Conservation (phyloP, 2,888 invertebrate genomes). For the Herminia tarsipennalis region DNA sequence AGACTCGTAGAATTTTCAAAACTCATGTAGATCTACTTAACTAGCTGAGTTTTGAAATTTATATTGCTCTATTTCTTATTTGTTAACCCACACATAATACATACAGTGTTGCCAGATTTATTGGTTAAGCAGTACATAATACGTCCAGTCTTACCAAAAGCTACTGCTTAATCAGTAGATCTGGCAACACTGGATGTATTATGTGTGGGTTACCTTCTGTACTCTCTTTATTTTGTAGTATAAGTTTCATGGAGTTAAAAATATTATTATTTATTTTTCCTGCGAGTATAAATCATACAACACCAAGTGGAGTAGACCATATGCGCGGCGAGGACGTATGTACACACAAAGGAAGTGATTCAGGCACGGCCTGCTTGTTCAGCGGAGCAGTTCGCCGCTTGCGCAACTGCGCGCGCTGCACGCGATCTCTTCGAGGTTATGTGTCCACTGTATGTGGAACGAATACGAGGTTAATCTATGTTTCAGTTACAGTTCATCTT, state of each 20-base stretch:
- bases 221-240: no score
- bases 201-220: no score
- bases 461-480: conserved; percentile 7
- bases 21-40: no score
- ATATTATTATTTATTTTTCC: neutral
- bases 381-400: conserved; percentile 63
- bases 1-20: no score
- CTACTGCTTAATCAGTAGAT: no score
- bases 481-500: conserved; percentile 16
- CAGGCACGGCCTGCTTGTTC: conserved; percentile 74
- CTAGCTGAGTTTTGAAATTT: no score
- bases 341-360: conserved; percentile 78
- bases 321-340: conserved; percentile 72
- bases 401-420: conserved; percentile 62
- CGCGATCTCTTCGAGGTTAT: conserved; percentile 55
- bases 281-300: conserved; percentile 1
- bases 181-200: no score
- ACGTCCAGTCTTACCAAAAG: no score
- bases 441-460: conserved; percentile 36
- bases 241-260: neutral
- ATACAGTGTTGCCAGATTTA: no score
- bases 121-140: no score
- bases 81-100: no score
- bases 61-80: no score
- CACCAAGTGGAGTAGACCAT: conserved; percentile 44